Conservation (phyloP, 2,797 vertebrate genomes). For the Bradypus variegatus region DNA sequence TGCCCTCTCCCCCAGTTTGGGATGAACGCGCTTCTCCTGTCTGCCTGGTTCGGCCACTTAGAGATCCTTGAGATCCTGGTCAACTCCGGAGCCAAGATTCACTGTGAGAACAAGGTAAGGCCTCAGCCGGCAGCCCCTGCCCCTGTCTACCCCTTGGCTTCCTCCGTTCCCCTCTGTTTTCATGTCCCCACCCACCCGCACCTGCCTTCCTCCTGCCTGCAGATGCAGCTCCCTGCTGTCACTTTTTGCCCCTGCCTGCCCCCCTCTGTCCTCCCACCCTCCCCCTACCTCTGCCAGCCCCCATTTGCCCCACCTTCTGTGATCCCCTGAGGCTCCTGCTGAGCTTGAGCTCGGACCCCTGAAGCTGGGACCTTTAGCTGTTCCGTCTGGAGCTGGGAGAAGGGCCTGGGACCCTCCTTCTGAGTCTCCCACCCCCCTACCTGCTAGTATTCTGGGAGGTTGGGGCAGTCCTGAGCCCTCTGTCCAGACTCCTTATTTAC, state of each 20-base stretch:
- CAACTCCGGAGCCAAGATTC: conserved; percentile 84
- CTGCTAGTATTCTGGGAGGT: background rate
- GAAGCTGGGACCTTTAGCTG: background rate
- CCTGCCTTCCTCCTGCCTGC: too few species aligned
- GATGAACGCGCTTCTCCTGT: conserved; percentile 88
- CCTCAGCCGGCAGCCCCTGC: background rate
- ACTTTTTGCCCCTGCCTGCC: background rate
- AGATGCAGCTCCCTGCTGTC: background rate
- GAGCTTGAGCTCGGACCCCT: background rate
- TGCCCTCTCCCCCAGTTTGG: conserved; percentile 80
- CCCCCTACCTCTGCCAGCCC: background rate
- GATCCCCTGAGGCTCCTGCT: background rate
- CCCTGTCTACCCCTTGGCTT: background rate
- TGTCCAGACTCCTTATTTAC: background rate
- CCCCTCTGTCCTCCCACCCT: too few species aligned
- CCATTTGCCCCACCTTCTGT: background rate
- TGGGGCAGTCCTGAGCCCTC: background rate
- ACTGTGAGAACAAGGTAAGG: conserved; percentile 83
- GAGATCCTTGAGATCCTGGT: conserved; percentile 84
- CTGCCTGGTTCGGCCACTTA: conserved; percentile 91
- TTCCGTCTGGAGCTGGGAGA: background rate
- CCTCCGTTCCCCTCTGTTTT: background rate
- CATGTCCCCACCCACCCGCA: too few species aligned
- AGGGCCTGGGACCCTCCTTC: background rate
- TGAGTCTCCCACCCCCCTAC: background rate